Conservation (phyloP, 2,888 invertebrate species). For the Tiliacea citrago region DNA sequence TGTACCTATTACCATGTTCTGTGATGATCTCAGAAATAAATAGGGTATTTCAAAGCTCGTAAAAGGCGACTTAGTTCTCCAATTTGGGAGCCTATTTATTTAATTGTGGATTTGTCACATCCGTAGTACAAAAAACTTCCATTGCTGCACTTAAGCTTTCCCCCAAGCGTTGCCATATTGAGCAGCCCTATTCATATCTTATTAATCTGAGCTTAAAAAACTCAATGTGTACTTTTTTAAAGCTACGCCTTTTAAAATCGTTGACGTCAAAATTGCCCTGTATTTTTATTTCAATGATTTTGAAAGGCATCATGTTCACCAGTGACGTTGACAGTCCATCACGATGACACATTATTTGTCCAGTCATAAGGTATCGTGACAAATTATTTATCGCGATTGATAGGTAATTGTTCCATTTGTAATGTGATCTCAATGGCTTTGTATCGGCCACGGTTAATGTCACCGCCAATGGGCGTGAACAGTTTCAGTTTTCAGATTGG, state of each 20-base stretch:
- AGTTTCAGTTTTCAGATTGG: conserved; percentile 36
- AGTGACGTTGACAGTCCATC: neutral
- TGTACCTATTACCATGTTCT: conserved; percentile 1
- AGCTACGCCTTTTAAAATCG: no score
- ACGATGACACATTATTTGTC: conserved; percentile 11
- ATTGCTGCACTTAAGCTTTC: neutral
- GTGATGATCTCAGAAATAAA: conserved; percentile 9
- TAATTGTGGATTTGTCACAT: neutral
- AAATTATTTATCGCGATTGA: conserved; percentile 42
- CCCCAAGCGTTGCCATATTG: neutral
- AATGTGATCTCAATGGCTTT: conserved; percentile 49
- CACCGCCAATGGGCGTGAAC: conserved; percentile 42
- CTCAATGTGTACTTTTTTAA: no score
- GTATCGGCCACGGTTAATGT: conserved; percentile 36
- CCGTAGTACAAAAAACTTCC: neutral
- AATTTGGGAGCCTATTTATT: neutral
- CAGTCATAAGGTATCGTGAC: conserved; percentile 37
- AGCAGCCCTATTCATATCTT: neutral
- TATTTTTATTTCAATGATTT: neutral
- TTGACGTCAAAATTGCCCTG: no score
- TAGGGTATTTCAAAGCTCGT: neutral
- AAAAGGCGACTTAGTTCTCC: neutral
- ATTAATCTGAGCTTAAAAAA: neutral
- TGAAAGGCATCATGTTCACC: neutral
- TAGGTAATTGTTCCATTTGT: conserved; percentile 63